Evolutionary conservation across 1,140 invertebrate species (phyloP).

Genomic region (Copidosoma floridanum): DNA sequence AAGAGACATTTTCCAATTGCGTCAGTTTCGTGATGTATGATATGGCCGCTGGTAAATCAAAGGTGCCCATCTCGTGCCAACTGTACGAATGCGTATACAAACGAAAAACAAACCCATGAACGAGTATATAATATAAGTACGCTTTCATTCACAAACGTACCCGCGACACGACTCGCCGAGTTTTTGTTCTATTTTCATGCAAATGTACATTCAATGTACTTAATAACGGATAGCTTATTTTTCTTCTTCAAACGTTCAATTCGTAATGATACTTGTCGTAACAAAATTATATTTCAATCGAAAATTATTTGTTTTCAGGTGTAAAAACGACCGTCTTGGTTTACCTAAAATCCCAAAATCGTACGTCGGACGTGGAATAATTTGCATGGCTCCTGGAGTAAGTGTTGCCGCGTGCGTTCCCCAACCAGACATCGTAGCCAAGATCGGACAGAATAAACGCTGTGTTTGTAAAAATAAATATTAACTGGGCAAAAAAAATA

Average conservation of each 20-base stretch:
- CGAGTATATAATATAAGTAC: too few species aligned
- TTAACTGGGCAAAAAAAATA: constrained; percentile 33
- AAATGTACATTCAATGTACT: too few species aligned
- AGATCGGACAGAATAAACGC: constrained; percentile 67
- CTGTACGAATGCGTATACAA: too few species aligned
- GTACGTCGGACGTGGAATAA: constrained; percentile 46
- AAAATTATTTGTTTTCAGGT: neutral
- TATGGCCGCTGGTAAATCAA: constrained; percentile 63
- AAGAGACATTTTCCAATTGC: constrained; percentile 40
- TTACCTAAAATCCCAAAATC: constrained; percentile 74
- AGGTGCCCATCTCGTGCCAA: constrained; percentile 59
- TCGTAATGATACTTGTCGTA: too few species aligned
- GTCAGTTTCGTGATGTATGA: constrained; percentile 47
- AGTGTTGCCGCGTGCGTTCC: constrained; percentile 67
- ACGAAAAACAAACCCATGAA: neutral
- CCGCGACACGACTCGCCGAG: too few species aligned
- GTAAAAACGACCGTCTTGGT: neutral
- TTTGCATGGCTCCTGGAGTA: constrained; percentile 59
- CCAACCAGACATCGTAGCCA: constrained; percentile 79
- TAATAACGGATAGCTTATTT: too few species aligned
- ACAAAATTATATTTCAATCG: too few species aligned
- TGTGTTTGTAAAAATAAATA: too few species aligned
- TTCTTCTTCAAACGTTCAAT: too few species aligned
- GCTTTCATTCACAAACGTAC: too few species aligned
- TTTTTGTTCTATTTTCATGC: too few species aligned